Evolutionary conservation across 2,113 vertebrate species (phyloP).

Genomic region (Bufo gargarizans): DNA sequence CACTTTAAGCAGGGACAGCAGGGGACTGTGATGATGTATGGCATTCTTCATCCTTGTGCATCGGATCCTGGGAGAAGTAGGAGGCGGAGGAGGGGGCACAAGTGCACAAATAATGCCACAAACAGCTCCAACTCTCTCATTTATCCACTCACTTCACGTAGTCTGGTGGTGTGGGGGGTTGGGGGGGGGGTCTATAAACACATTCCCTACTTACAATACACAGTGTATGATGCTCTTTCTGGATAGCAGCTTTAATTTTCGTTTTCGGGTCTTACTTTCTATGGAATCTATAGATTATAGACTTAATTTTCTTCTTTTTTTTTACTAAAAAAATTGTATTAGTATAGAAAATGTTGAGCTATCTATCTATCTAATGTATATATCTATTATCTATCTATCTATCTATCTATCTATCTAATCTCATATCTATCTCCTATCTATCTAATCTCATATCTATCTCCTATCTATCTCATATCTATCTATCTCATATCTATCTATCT

Average conservation of each 20-base stretch:
- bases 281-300: not conserved
- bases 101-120: constrained; percentile 41
- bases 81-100: constrained; percentile 52
- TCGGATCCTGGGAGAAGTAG: constrained; percentile 62
- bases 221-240: not conserved
- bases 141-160: constrained; percentile 9
- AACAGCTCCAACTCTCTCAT: constrained; percentile 32
- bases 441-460: too few relatives aligned
- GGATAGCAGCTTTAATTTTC: not conserved
- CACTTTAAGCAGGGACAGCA: constrained; percentile 64
- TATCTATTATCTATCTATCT: too few relatives aligned
- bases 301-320: not conserved
- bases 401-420: too few relatives aligned
- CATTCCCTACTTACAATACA: not conserved
- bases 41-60: constrained; percentile 63
- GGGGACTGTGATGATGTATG: constrained; percentile 64
- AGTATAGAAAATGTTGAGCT: not conserved
- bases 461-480: too few relatives aligned
- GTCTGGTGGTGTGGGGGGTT: not conserved
- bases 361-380: too few relatives aligned
- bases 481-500: too few relatives aligned
- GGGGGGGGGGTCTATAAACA: not conserved
- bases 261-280: not conserved
- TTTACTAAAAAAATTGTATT: not conserved
- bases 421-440: too few relatives aligned